Base-by-base conservation (phyloP, 2,797 vertebrate genomes). In the Euthynnus affinis region DNA sequence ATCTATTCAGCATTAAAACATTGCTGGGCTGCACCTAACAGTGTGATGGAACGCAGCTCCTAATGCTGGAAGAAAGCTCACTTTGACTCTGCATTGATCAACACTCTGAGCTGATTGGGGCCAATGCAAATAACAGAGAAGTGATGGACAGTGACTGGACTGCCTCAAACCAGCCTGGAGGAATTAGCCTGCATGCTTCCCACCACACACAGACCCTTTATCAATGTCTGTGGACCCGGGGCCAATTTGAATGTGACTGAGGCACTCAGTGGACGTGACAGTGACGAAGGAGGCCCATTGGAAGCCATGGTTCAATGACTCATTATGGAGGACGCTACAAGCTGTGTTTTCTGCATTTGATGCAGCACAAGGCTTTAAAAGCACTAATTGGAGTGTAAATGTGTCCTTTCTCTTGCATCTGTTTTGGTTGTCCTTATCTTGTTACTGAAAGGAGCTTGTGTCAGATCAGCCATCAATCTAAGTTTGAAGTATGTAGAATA, bases 361-460 rank as follows among this genome's bases (percentile, higher is more conserved):
- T 91, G 75, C 90, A 87, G 84, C 81, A 59, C 59, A 22, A 68
- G 85, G 85, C 86, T 87, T 85, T 89, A 84, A 87, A 83, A 78
- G 72, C 80, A 80, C 90, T 92, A 93, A 94, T 93, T 92, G 86
- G 80, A 76, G 87, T 91, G 85, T 91, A 91, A 90, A 90, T 88
- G 88, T 91, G 87, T 88, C 80, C 81, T 89, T 92, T 89, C 70
- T 80, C 58, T 71, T 72, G 71, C 79, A 64, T 80, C 76, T 76
- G 65, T 85, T 87, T 84, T 72, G 52, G 88, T 89, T 87, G 60
- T 86, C 73, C 81, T 82, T 81, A 89, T 90, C 88, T 86, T 88
- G 84, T 88, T 64, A 55, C 66, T 61, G 59, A 82, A 89, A 87
- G 81, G 67, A 80, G 80, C 66, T 69, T 13, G 48, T 51, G 69